Evolutionary conservation across 2,797 vertebrate species (phyloP).

Genomic region (Thamnophis elegans): DNA sequence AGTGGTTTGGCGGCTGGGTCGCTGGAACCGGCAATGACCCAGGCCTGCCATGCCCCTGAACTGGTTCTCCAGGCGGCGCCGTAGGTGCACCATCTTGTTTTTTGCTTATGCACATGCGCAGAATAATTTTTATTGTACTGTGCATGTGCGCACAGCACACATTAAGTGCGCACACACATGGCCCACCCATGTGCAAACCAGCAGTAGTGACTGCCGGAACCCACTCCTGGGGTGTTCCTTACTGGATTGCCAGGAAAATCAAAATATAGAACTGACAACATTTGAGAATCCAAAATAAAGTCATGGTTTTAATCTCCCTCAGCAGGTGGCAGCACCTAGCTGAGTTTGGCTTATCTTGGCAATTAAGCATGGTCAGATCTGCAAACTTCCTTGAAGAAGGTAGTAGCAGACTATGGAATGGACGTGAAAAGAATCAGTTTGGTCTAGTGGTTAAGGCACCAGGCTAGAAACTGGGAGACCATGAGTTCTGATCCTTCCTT

Average conservation of each 20-base stretch:
- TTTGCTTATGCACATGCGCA: too few relatives aligned
- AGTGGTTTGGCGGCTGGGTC: too few relatives aligned
- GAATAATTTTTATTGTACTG: too few relatives aligned
- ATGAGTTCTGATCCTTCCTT: not conserved
- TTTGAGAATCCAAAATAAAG: not conserved
- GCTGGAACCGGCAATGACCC: too few relatives aligned
- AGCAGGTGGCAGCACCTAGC: not conserved
- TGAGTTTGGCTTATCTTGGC: not conserved
- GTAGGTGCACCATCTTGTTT: too few relatives aligned
- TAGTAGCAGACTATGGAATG: not conserved
- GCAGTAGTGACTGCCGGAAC: too few relatives aligned
- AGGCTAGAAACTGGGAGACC: not conserved
- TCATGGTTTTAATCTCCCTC: not conserved
- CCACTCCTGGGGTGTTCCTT: not conserved
- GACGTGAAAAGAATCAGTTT: not conserved
- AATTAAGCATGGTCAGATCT: not conserved
- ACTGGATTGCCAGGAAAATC: not conserved
- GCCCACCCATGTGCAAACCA: too few relatives aligned
- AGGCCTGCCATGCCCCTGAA: too few relatives aligned
- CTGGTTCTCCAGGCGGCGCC: too few relatives aligned
- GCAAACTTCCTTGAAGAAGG: not conserved
- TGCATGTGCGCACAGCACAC: too few relatives aligned
- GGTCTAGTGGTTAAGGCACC: not conserved
- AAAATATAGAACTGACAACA: not conserved
- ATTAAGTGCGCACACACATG: too few relatives aligned